Base-by-base conservation (phyloP, 2,113 vertebrate genomes). In the Prinia subflava region DNA sequence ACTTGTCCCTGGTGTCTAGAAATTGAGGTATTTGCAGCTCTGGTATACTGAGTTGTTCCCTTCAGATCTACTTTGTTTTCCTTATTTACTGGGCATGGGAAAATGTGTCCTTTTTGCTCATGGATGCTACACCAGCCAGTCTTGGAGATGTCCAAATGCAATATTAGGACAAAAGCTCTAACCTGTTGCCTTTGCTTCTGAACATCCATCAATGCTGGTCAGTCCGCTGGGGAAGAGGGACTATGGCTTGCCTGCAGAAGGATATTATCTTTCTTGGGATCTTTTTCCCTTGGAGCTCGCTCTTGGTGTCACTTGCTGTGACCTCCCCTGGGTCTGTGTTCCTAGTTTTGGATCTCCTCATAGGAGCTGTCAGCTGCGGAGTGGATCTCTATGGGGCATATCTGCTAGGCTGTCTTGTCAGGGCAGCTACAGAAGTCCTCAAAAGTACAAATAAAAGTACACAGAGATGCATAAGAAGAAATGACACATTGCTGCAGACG, bases 401-500 rank as follows among this genome's bases (percentile, higher is more conserved):
- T 55, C 37, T 73, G 18, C 37, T 55, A 13, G 19, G 20, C 46
- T 81, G 1, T 60, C 35, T 52, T 82, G 46, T 62, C 27, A 5
- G 0, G 0, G 33, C 37, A 56, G 37, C 44, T 83, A 14, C 35
- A 74, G 33, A 69, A 90, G n/a, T 52, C 11, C 15, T 71, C 9
- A 16, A 21, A 71, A 78, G 15, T 69, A 60, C 73, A 50, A 85
- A 50, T 19, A 41, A 47, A 92, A 83, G 28, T 73, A n/a, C 18
- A 7, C 12, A 39, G 19, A 23, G 31, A 10, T 59, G 25, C 6
- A 13, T 59, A 39, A 83, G 47, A 78, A 39, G 27, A 46, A 27
- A 44, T 55, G 12, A 6, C 4, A 9, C 2, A 0, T n/a, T 21
- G 1, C 22, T 6, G 2, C 47, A 78, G 79, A 30, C 11, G 15